Base-by-base conservation (phyloP, 2,113 vertebrate genomes). In the Theropithecus gelada region DNA sequence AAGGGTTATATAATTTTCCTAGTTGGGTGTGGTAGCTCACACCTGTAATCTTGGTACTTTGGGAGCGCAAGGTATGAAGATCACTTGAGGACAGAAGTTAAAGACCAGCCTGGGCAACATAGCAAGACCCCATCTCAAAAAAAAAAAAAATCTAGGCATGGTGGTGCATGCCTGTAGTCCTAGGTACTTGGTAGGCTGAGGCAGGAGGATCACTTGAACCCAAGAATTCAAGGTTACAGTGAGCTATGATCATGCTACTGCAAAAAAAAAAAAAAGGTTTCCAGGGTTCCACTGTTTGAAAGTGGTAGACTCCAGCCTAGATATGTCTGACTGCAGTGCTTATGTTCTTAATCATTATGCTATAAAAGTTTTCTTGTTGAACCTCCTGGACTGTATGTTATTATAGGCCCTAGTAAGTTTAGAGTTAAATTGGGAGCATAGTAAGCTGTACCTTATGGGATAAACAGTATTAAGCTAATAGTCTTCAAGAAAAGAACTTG, bases 401-500 rank as follows among this genome's bases (percentile, higher is more conserved):
- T 52, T 82, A 25, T 78, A 87, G n/a, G 35, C n/a, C 57, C 5
- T 81, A 91, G 35, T 55, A 91, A 95, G n/a, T 88, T 88, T 78
- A 43, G 35, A 57, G 40, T 85, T 25, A 88, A 94, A 70, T 32
- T 81, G 32, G 22, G 59, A 45, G 18, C n/a, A 80, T 40, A 80
- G 43, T 50, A 73, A 84, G 52, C 30, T 79, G 79, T 43, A 85
- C 43, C 66, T 89, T 55, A 25, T 64, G 27, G 38, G 52, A 59
- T 61, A 92, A 88, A 94, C 7, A 82, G 40, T 76, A 50, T 92
- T 92, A 86, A 85, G 55, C 43, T 80, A 73, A 79, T 18, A 43
- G 52, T 95, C 38, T 89, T 85, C 30, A 93, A 88, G 61, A 88
- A 92, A 94, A 59, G 13, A 89, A 80, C 8, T 88, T 95, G 25